Evolutionary conservation across 2,113 vertebrate species (phyloP).

Genomic region (Cinclus cinclus): DNA sequence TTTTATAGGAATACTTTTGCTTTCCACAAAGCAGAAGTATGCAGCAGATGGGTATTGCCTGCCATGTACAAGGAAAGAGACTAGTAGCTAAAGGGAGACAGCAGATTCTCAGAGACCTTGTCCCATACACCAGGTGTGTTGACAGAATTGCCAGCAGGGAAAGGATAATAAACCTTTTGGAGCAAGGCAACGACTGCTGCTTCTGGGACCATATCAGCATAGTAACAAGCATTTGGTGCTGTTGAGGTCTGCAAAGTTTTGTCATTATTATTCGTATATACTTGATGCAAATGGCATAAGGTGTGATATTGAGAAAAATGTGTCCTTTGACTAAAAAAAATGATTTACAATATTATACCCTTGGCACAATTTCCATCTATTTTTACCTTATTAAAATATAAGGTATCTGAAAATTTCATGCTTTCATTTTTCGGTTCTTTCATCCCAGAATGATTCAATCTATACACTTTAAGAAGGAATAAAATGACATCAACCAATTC

Average conservation of each 20-base stretch:
- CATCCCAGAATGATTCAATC: not conserved
- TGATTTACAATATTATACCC: not conserved
- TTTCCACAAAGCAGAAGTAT: conserved; percentile 9
- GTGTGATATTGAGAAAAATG: not conserved
- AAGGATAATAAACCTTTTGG: conserved; percentile 49
- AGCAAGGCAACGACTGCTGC: conserved; percentile 39
- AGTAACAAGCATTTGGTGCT: conserved; percentile 43
- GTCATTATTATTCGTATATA: not conserved
- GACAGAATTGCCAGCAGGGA: conserved; percentile 54
- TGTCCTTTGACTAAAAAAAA: not conserved
- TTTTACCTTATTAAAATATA: not conserved
- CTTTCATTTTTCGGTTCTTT: not conserved
- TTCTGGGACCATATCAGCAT: conserved; percentile 24
- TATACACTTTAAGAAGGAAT: not conserved
- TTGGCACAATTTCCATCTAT: not conserved
- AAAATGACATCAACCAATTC: conserved; percentile 6
- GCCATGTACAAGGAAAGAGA: not conserved
- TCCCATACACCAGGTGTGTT: conserved; percentile 44
- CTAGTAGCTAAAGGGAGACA: conserved; percentile 25
- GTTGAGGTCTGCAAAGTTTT: conserved; percentile 19
- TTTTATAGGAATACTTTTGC: not conserved
- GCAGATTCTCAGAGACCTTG: conserved; percentile 39
- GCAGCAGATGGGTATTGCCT: conserved; percentile 54
- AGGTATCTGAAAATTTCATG: not conserved
- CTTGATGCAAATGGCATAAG: not conserved